These are phyloP conservation scores for Parelbella ahira DNA, from an alignment of 2,888 invertebrate species.

Conservation along the genomic window DNA sequence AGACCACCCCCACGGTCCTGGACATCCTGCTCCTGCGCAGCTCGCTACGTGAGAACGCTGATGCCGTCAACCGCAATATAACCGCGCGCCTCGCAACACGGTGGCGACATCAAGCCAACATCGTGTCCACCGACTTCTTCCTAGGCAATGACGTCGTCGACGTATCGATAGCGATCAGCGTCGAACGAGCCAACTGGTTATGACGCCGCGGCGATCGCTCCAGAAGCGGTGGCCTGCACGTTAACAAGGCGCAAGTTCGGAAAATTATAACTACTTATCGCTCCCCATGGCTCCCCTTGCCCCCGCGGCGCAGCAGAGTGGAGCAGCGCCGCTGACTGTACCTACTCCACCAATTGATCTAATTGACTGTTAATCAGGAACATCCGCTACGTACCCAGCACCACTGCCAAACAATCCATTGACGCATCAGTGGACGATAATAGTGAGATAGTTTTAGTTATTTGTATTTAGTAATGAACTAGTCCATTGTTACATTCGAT, in stretches of 20 bases:
- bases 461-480: constrained; percentile 47
- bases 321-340: constrained; percentile 32
- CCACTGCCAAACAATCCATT: constrained; percentile 47
- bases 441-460: constrained; percentile 58
- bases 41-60: constrained; percentile 83
- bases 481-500: constrained; percentile 59
- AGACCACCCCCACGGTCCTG: constrained; percentile 84
- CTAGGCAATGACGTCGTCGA: constrained; percentile 86
- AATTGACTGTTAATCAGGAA: constrained; percentile 37
- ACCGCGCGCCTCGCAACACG: constrained; percentile 83
- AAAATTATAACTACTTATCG: constrained; percentile 31
- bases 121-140: constrained; percentile 87
- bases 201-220: constrained; percentile 54
- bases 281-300: constrained; percentile 42
- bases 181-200: constrained; percentile 62
- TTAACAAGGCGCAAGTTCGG: constrained; percentile 35
- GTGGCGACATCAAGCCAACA: constrained; percentile 85
- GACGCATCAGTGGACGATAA: constrained; percentile 37
- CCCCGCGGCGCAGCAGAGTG: constrained; percentile 29
- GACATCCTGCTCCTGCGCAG: constrained; percentile 82
- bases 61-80: constrained; percentile 84
- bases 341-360: constrained; percentile 43
- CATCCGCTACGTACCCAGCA: constrained; percentile 35
- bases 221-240: constrained; percentile 54
- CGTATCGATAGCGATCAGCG: constrained; percentile 79